phyloP scores from a whole-genome alignment of 2,113 vertebrate genomes.

The Podiceps cristatus region DNA sequence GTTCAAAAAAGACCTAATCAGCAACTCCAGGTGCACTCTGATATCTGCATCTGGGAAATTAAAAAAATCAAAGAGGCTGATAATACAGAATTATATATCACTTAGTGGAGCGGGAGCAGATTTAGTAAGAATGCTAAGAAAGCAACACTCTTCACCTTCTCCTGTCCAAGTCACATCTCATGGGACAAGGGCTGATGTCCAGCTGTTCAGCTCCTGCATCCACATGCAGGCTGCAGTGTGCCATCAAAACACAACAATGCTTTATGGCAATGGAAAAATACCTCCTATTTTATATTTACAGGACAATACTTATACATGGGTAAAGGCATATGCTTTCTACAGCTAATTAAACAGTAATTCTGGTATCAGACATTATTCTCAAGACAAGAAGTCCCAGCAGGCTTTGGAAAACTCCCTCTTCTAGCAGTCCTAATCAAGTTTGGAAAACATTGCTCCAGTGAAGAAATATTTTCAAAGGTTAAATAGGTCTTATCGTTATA shows the following conservation, averaged over 20 bases:
- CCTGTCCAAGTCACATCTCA: neutral
- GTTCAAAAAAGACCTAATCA: neutral
- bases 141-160: neutral
- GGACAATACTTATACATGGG: neutral
- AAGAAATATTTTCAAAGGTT: neutral
- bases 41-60: neutral
- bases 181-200: neutral
- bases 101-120: neutral
- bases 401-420: neutral
- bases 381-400: neutral
- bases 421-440: neutral
- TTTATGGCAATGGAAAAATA: neutral
- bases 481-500: neutral
- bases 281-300: neutral
- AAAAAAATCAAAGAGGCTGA: neutral
- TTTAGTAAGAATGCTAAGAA: neutral
- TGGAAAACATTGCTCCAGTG: neutral
- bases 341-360: neutral
- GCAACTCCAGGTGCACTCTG: neutral
- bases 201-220: neutral
- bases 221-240: neutral
- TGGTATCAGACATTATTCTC: neutral
- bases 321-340: neutral
- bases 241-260: neutral
- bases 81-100: neutral